Percentiles rank a stretch among this genome's conserved stretches.
Evolutionary conservation across 2,113 vertebrate species (phyloP).

Genomic region (Coryphaenoides rupestris): DNA sequence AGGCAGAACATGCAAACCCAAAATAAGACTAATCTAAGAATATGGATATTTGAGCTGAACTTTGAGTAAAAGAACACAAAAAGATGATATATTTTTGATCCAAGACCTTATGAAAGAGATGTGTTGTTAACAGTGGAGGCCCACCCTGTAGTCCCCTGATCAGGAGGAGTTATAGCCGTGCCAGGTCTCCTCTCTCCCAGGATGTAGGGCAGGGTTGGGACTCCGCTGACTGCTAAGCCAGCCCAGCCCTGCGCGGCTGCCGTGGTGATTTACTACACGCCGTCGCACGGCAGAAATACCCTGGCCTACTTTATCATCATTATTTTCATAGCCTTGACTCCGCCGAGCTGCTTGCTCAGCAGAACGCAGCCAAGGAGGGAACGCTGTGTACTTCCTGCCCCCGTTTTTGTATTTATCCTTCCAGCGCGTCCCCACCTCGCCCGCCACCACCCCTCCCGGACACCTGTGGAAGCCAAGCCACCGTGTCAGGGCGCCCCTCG

Average conservation of each 20-base stretch:
- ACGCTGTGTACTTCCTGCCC: conserved; percentile 32
- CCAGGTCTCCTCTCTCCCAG: conserved; percentile 32
- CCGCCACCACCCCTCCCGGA: conserved; percentile 44
- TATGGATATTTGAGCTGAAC: too few relatives aligned
- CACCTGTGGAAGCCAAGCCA: conserved; percentile 6
- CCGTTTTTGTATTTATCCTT: conserved; percentile 37
- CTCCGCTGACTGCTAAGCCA: conserved; percentile 48
- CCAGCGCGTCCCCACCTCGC: conserved; percentile 36
- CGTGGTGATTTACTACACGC: conserved; percentile 60
- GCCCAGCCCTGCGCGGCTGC: conserved; percentile 22
- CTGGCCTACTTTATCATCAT: conserved; percentile 65
- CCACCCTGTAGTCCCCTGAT: neutral
- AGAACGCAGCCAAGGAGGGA: conserved; percentile 16
- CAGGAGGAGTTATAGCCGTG: neutral
- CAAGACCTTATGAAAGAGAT: too few relatives aligned
- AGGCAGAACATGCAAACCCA: too few relatives aligned
- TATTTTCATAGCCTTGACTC: conserved; percentile 51
- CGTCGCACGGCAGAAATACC: conserved; percentile 10
- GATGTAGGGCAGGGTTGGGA: conserved; percentile 61
- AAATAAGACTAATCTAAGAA: too few relatives aligned
- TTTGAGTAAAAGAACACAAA: too few relatives aligned
- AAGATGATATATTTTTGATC: too few relatives aligned
- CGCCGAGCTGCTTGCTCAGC: conserved; percentile 56
- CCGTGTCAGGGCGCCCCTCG: neutral
- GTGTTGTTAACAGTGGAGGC: too few relatives aligned